Evolutionary conservation across 2,888 invertebrate species (phyloP), one percentile per base, ranked within the genome.

Genomic region (Apamea crenata): DNA sequence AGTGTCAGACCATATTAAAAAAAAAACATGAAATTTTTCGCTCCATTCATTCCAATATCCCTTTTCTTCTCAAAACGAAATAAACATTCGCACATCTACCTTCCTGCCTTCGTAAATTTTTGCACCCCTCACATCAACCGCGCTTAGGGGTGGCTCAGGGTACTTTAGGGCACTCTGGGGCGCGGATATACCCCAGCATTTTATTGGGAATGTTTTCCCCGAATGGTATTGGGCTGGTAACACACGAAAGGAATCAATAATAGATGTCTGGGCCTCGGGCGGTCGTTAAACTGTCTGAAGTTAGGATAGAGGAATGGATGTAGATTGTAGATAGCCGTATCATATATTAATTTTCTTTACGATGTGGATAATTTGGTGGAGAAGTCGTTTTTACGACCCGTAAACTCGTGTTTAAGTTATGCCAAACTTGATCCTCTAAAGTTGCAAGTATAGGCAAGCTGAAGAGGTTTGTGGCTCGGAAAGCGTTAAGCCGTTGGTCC

Each of bases 51-150:
- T 4, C 18, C 32, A 56, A 66, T 18, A 50, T 56, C 12, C n/a
- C 40, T 21, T 63, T 65, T 69, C 61, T 63, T 36, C 50, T 18
- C 36, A 47, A 32, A 71, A 74, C 40, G 18, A 59, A 70, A 86
- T 71, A 74, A 71, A 77, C 50, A 67, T 66, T 71, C 73, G 36
- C 67, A 69, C 66, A 70, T 83, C 36, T 70, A 79, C 76, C 68
- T 75, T 56, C 50, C 53, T 63, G 69, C 21, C 61, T 53, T 82
- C 84, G 73, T 88, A 89, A 89, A 88, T 87, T 82, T 78, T 65
- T 74, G 75, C 81, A 77, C 88, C 85, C 88, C 77, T 83, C 63
- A 47, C 36, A 78, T 78, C 84, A 74, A 69, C 70, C n/a, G 50
- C 47, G 74, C 63, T 77, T 40, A 72, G 78, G 80, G 77, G 81